Conservation (phyloP, 2,797 vertebrate species). For the Syngnathus acus region DNA sequence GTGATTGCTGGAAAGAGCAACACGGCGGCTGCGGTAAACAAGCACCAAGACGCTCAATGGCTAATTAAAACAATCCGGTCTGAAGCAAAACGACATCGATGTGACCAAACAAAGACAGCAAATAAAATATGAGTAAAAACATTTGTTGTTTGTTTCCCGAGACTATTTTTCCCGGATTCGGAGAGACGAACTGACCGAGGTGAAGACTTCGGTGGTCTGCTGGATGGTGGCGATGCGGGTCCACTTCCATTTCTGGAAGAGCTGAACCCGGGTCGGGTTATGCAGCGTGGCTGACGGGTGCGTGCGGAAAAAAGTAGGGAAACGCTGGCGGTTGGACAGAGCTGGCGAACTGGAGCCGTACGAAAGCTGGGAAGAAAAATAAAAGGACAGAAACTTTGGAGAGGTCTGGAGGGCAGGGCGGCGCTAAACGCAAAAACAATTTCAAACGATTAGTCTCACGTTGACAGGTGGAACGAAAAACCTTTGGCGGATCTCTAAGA, state of each 20-base stretch:
- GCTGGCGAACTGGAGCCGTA: slow-evolving; percentile 88
- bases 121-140: slow-evolving; percentile 3
- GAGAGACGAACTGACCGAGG: slow-evolving; percentile 70
- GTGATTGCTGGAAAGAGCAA: slow-evolving; percentile 27
- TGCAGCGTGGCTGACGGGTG: slow-evolving; percentile 86
- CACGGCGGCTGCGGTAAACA: slow-evolving; percentile 28
- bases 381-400: not conserved
- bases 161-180: too few relatives aligned
- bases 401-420: slow-evolving; percentile 4
- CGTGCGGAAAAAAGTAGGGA: slow-evolving; percentile 89
- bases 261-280: slow-evolving; percentile 85
- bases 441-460: slow-evolving; percentile 32
- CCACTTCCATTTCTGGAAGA: slow-evolving; percentile 90
- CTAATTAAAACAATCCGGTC: slow-evolving; percentile 6
- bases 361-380: slow-evolving; percentile 67
- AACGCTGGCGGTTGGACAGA: slow-evolving; percentile 84
- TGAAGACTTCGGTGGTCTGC: slow-evolving; percentile 91
- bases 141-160: not conserved
- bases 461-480: slow-evolving; percentile 29
- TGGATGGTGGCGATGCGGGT: slow-evolving; percentile 91
- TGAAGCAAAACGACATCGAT: slow-evolving; percentile 3
- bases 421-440: slow-evolving; percentile 15
- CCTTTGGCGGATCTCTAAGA: slow-evolving; percentile 23
- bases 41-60: slow-evolving; percentile 8
- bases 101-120: slow-evolving; percentile 3